A percentile compares a stretch with the other conserved stretches of the same genome.
Evolutionary conservation across 2,113 vertebrate genomes (phyloP).

Genomic region (Malurus cyaneus): DNA sequence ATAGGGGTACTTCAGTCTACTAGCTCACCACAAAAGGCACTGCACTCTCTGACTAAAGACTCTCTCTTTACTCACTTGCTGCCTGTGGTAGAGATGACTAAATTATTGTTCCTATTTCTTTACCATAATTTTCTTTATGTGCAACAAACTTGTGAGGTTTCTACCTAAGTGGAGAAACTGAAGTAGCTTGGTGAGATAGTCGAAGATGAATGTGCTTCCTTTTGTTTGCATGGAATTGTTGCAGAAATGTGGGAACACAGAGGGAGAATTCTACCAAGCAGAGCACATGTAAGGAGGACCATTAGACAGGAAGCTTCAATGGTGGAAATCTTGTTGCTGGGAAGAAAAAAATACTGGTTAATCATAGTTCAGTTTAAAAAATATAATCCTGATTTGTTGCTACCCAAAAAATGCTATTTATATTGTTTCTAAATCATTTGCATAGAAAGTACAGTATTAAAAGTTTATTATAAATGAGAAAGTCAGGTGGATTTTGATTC

Average conservation of each 20-base stretch:
- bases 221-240: neutral
- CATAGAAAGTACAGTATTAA: neutral
- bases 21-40: neutral
- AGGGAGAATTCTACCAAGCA: neutral
- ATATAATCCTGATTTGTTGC: neutral
- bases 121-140: neutral
- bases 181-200: neutral
- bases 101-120: neutral
- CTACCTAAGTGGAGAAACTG: neutral
- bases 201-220: rapidly evolving
- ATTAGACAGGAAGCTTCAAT: neutral
- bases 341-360: neutral
- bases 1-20: neutral
- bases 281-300: too few species aligned
- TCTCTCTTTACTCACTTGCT: neutral
- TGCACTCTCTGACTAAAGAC: neutral
- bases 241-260: neutral
- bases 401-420: neutral
- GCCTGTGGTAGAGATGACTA: neutral
- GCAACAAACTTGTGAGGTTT: rapidly evolving
- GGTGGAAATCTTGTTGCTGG: neutral
- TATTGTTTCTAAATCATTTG: neutral
- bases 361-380: neutral
- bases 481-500: neutral
- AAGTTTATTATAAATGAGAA: neutral